Evolutionary conservation across 1,140 invertebrate species (phyloP).

Genomic region (Drosophila murphyi): DNA sequence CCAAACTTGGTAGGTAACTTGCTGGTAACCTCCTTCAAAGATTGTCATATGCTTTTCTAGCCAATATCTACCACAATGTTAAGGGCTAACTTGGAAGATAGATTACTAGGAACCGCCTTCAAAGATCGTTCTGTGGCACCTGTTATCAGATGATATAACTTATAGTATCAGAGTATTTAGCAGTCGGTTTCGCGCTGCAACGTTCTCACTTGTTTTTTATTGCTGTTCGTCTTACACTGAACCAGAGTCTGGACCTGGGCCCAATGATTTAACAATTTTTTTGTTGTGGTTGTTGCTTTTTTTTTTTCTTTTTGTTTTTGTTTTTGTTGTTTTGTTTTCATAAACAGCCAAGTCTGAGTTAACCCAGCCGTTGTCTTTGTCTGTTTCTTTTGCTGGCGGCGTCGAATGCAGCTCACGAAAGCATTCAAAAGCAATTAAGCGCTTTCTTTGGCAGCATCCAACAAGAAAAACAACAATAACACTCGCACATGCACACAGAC

Average conservation of each 20-base stretch:
- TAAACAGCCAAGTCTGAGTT: conserved; percentile 12
- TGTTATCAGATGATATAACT: no score
- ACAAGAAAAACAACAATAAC: conserved; percentile 4
- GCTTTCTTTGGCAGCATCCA: conserved; percentile 61
- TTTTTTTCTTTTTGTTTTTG: conserved; percentile 40
- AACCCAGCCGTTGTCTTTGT: conserved; percentile 6
- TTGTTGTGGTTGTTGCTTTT: conserved; percentile 38
- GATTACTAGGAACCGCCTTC: no score
- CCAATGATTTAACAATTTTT: conserved; percentile 59
- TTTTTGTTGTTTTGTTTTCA: conserved; percentile 13
- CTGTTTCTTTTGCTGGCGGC: conserved; percentile 47
- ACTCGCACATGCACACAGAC: conserved; percentile 24
- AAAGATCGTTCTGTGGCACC: no score
- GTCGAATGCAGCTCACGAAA: conserved; percentile 70
- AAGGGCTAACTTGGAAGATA: no score
- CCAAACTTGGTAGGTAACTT: no score
- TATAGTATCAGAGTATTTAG: no score
- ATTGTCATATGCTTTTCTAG: no score
- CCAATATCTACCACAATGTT: no score
- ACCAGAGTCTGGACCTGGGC: conserved; percentile 4
- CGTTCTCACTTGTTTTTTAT: not conserved
- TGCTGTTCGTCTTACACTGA: conserved; percentile 9
- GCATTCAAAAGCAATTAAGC: conserved; percentile 78
- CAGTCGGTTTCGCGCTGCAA: no score
- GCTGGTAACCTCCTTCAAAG: no score